Percentiles rank a stretch among this genome's conserved stretches.
Conservation (phyloP, 2,888 invertebrate genomes). For the Cyrtodaria siliqua region DNA sequence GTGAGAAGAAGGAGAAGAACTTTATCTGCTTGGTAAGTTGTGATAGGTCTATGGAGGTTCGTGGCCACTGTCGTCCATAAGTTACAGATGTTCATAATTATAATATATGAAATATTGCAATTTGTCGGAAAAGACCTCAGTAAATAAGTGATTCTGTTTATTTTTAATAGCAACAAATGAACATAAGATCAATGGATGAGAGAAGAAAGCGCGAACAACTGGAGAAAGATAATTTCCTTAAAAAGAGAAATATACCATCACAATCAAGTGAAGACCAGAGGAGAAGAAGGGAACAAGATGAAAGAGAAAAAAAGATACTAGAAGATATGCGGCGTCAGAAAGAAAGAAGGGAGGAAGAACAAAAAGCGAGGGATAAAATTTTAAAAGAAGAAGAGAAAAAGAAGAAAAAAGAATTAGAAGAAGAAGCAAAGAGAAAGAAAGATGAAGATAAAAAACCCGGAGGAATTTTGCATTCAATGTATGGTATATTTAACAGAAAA, state of each 20-base stretch:
- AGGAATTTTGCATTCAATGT: constrained; percentile 4
- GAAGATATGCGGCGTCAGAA: background rate
- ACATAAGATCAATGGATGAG: too few species aligned
- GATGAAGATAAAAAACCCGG: background rate
- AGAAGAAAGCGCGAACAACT: too few species aligned
- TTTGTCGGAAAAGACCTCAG: too few species aligned
- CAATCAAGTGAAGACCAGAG: constrained; percentile 1
- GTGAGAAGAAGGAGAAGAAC: too few species aligned
- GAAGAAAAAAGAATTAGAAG: background rate
- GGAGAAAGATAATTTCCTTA: background rate
- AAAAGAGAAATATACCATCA: background rate
- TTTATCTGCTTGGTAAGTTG: too few species aligned
- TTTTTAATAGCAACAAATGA: too few species aligned
- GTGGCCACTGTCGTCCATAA: too few species aligned
- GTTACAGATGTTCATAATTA: too few species aligned
- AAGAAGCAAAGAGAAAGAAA: constrained; percentile 13
- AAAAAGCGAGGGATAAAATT: background rate
- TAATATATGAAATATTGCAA: too few species aligned
- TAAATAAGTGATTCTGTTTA: too few species aligned
- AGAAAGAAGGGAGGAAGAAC: background rate
- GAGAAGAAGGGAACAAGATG: constrained; percentile 3
- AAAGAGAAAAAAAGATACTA: constrained; percentile 10
- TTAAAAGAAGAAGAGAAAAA: constrained; percentile 8
- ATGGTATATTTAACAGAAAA: background rate
- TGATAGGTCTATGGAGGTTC: too few species aligned